Evolutionary conservation across 2,888 invertebrate species (phyloP).

Genomic region (Caenorhabditis sp.): DNA sequence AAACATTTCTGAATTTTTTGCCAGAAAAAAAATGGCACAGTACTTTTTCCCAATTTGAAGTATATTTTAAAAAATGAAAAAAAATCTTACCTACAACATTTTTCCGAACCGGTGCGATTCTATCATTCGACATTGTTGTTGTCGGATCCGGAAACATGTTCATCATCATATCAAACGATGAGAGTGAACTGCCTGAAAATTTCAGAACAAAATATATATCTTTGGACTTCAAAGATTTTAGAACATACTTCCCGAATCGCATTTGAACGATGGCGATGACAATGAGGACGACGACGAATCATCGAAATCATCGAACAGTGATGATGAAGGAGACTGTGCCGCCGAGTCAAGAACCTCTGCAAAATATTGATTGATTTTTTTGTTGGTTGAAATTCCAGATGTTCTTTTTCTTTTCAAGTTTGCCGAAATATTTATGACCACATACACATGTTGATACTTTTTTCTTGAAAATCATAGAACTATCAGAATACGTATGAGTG

Average conservation of each 20-base stretch:
- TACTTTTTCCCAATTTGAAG: too few relatives aligned
- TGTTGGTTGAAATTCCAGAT: background rate
- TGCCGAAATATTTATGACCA: too few relatives aligned
- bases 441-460: too few relatives aligned
- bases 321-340: constrained; percentile 36
- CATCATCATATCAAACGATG: constrained; percentile 43
- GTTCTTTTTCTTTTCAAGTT: too few relatives aligned
- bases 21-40: too few relatives aligned
- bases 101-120: constrained; percentile 15
- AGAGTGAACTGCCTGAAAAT: constrained; percentile 32
- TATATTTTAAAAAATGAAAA: too few relatives aligned
- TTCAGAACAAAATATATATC: constrained; percentile 5
- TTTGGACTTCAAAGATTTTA: constrained; percentile 10
- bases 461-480: too few relatives aligned
- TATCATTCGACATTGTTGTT: constrained; percentile 9
- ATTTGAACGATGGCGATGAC: constrained; percentile 24
- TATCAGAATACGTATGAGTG: background rate
- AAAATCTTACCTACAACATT: constrained; percentile 35
- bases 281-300: constrained; percentile 35
- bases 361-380: background rate
- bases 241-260: constrained; percentile 37
- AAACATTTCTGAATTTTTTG: too few relatives aligned
- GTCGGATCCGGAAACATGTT: constrained; percentile 39
- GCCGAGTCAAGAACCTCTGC: constrained; percentile 36
- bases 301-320: constrained; percentile 35